phyloP scores from a whole-genome alignment of 1,140 invertebrate species.

The Bombus impatiens region DNA sequence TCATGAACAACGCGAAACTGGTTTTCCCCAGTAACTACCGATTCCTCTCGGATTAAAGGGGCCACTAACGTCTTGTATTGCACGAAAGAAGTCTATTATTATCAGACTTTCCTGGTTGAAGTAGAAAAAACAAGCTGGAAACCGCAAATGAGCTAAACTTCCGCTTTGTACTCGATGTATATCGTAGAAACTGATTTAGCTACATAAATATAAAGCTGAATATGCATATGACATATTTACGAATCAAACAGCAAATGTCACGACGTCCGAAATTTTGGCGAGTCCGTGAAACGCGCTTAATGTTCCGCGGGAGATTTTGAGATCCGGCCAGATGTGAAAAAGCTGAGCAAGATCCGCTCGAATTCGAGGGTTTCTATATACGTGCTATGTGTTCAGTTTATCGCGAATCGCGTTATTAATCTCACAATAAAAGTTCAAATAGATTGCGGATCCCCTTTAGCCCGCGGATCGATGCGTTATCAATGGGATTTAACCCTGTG shows the following conservation, averaged over 20 bases:
- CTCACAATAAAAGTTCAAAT: too few relatives aligned
- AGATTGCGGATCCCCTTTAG: too few relatives aligned
- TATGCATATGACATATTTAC: not conserved
- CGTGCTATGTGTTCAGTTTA: too few relatives aligned
- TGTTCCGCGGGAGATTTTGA: not conserved
- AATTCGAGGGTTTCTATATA: not conserved
- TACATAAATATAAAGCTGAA: too few relatives aligned
- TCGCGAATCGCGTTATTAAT: too few relatives aligned
- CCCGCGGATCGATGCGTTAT: too few relatives aligned
- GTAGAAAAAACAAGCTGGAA: too few relatives aligned
- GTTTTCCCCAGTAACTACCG: conserved; percentile 13
- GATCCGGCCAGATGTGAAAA: not conserved
- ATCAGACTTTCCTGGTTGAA: not conserved
- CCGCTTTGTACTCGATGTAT: too few relatives aligned
- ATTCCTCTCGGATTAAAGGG: not conserved
- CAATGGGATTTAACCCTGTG: not conserved
- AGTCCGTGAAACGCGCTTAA: too few relatives aligned
- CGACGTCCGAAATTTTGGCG: not conserved
- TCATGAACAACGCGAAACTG: conserved; percentile 30
- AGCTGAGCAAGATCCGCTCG: too few relatives aligned
- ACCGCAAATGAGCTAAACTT: too few relatives aligned
- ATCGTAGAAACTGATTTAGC: too few relatives aligned
- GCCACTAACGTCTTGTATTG: not conserved
- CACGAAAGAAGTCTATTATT: not conserved
- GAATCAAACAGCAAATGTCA: not conserved